phyloP scores from a whole-genome alignment of 2,113 vertebrate species.

The Trogon surrucura region DNA sequence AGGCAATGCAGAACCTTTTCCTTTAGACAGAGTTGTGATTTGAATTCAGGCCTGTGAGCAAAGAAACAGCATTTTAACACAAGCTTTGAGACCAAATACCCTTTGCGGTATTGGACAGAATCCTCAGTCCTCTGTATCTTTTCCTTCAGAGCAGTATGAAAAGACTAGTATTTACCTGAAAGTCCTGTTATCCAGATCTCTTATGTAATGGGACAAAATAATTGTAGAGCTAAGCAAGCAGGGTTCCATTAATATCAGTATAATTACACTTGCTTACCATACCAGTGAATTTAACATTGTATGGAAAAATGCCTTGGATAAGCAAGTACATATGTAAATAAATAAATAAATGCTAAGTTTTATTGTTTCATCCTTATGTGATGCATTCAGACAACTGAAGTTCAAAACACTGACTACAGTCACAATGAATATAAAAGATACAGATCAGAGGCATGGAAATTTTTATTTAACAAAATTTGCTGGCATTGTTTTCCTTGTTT shows the following conservation, averaged over 20 bases:
- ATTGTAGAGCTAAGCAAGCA: background rate
- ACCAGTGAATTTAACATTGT: background rate
- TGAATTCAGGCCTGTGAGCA: background rate
- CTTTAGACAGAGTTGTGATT: slow-evolving; percentile 35
- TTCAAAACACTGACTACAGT: background rate
- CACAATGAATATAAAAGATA: background rate
- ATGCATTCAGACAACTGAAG: background rate
- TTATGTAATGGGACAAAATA: background rate
- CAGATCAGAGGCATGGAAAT: background rate
- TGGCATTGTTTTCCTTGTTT: background rate
- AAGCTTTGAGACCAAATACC: background rate
- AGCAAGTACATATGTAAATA: background rate
- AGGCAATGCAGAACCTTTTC: slow-evolving; percentile 23
- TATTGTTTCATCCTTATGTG: background rate
- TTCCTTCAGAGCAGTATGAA: background rate
- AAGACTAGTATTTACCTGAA: background rate
- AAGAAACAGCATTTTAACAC: background rate
- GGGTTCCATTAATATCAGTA: background rate
- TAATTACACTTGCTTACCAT: background rate
- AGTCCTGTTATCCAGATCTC: background rate
- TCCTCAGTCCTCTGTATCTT: background rate
- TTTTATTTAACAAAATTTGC: background rate
- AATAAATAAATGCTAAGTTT: background rate
- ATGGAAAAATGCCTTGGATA: background rate
- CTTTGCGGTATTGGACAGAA: background rate